Base-by-base conservation (phyloP, 2,113 vertebrate genomes). In the Callipepla californica region DNA sequence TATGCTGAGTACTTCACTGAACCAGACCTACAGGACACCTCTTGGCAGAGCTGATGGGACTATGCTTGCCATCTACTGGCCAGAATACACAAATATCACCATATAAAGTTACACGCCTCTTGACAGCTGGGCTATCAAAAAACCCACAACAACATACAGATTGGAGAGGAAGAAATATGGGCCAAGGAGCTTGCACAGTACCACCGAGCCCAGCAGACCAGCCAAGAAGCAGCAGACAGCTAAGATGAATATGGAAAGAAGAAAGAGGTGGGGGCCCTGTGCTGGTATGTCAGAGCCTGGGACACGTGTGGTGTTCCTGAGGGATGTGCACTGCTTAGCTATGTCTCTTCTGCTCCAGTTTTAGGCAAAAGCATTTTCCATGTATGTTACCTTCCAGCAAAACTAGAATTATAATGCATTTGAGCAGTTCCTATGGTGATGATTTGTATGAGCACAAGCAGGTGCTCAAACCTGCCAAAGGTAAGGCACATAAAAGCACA, bases 91-190 rank as follows among this genome's bases (percentile, higher is more conserved):
- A 5, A 11, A 20, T 2, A 42, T 17, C 65, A 2, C 44, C 21
- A 13, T 57, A 1, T 12, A 32, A 51, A 22, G 11, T 1, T 53
- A 21, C 0, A 25, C 0, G n/a, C 55, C 50, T 38, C 65, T 32
- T 28, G 83, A 67, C 90, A 92, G 55, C 0, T 63, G 81, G 55
- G 34, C 51, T 6, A 25, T 32, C 42, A 67, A 62, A 80, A 23
- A n/a, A 30, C 7, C 26, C 17, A 57, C 25, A n/a, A 58, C 18
- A 57, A 14, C 32, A 51, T 3, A 28, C 57, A 81, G 38, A 22
- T 4, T 61, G 70, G 40, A 45, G 55, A 48, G 42, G 9, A n/a
- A 78, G 13, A 42, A 76, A 40, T 7, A 30, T 0, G 19, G 72
- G 65, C 73, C n/a, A 9, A 32, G 36, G 0, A 17, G 76, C 83